Evolutionary conservation across 2,113 vertebrate species (phyloP), one percentile per base, ranked within the genome.

Genomic region (Salminus brasiliensis): DNA sequence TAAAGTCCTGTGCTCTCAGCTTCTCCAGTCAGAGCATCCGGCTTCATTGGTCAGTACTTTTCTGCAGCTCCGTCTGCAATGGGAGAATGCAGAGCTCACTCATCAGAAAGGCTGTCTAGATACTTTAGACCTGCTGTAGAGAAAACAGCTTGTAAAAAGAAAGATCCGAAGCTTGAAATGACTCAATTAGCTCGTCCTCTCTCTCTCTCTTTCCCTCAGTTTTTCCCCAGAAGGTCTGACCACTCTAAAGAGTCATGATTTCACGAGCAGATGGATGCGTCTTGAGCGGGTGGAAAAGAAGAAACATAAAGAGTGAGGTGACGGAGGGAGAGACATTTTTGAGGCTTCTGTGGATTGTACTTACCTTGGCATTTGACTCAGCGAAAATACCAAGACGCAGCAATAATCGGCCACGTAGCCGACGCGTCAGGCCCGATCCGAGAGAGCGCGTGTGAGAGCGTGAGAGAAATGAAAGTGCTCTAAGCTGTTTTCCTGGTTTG

Each of bases 241-340:
- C 27, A 47, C 39, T 47, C 23, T 25, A 74, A 47, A 5, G 43
- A 43, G 73, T 49, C 41, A 30, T 62, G 27, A 63, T 62, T 74
- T 74, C 57, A 23, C n/a, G 27, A 74, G 15, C 25, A 41, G 39
- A 47, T 11, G 36, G 62, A 89, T 67, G 87, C n/a, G n/a, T 45
- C 83, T 85, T 79, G 80, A 78, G 84, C 81, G 85, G 87, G 87
- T 81, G 76, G 71, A 84, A 85, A 57, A 55, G 25, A 43, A 34
- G 34, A 69, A 32, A 49, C 49, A 30, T 53, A 49, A 25, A 3
- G 16, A 65, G 57, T 6, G 43, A 76, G 63, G 43, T 63, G 69
- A 62, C 25, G 5, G 29, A 62, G 55, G 41, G 47, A 53, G 32
- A 81, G 57, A 49, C 39, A 49, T 67, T 72, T 67, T 60, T 67